A percentile compares a stretch with the other conserved stretches of the same genome.
Conservation (phyloP, 2,113 vertebrate genomes). For the Ceuthmochares aereus region DNA sequence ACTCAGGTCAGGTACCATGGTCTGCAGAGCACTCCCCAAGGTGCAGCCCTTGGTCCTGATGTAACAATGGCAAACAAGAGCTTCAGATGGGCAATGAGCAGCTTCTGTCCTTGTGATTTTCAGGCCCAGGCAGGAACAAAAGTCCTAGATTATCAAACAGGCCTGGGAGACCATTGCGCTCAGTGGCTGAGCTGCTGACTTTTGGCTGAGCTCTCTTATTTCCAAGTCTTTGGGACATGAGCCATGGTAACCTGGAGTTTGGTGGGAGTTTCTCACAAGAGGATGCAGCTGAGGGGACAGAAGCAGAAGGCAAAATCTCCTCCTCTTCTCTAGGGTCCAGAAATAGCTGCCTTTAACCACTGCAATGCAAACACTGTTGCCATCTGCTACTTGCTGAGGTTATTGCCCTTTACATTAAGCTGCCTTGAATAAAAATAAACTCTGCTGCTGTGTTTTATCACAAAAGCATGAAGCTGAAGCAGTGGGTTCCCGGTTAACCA, state of each 20-base stretch:
- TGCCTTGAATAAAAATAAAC: slow-evolving; percentile 16
- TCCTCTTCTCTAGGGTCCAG: neutral
- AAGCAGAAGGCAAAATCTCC: neutral
- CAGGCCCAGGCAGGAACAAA: neutral
- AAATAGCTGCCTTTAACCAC: neutral
- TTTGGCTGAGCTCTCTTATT: neutral
- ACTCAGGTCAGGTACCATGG: neutral
- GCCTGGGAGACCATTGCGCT: neutral
- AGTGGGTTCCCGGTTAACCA: slow-evolving; percentile 55
- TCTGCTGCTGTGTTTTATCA: neutral
- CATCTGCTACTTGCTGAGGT: neutral
- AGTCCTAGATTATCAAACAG: neutral
- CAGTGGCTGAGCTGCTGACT: rapidly evolving
- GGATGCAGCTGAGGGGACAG: neutral
- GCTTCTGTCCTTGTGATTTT: neutral
- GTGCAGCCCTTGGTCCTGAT: neutral
- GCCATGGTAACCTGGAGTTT: neutral
- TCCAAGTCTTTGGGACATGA: neutral
- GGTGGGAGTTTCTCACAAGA: neutral
- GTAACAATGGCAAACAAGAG: neutral
- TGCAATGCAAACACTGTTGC: neutral
- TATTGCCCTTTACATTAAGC: slow-evolving; percentile 2
- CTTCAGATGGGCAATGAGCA: neutral
- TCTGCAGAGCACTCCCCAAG: neutral
- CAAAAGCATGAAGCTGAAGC: neutral